Percentiles rank a stretch among this genome's conserved stretches.
Evolutionary conservation across 1,140 invertebrate genomes (phyloP).

Genomic region (Aphis gossypii): DNA sequence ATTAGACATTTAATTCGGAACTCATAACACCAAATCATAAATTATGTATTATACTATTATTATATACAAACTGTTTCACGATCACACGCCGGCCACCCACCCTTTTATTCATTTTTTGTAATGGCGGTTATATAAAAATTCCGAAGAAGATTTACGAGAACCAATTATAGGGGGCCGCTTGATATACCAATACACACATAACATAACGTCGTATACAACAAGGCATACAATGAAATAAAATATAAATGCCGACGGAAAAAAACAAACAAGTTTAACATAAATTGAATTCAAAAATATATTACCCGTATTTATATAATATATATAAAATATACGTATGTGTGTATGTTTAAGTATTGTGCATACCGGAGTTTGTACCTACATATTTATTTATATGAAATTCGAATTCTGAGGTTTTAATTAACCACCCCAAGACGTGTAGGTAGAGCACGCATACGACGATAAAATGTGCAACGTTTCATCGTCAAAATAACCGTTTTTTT

Average conservation of each 20-base stretch:
- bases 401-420: background rate
- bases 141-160: conserved; percentile 54
- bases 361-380: background rate
- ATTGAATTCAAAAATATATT: background rate
- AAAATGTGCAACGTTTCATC: background rate
- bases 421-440: background rate
- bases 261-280: conserved; percentile 41
- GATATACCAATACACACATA: background rate
- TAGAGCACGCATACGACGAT: background rate
- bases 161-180: conserved; percentile 37
- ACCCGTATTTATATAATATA: background rate
- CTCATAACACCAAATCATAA: background rate
- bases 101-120: conserved; percentile 31
- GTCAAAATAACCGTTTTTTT: conserved; percentile 40
- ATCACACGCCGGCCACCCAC: background rate
- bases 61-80: background rate
- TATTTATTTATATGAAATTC: background rate
- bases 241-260: background rate
- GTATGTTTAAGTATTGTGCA: background rate
- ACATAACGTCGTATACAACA: background rate
- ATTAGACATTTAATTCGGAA: conserved; percentile 7
- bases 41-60: background rate
- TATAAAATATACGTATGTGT: no score
- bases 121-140: conserved; percentile 14
- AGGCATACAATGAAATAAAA: conserved; percentile 12